A percentile compares a stretch with the other conserved stretches of the same genome.
phyloP scores from a whole-genome alignment of 2,113 vertebrate species.

The Entosphenus tridentatus region DNA sequence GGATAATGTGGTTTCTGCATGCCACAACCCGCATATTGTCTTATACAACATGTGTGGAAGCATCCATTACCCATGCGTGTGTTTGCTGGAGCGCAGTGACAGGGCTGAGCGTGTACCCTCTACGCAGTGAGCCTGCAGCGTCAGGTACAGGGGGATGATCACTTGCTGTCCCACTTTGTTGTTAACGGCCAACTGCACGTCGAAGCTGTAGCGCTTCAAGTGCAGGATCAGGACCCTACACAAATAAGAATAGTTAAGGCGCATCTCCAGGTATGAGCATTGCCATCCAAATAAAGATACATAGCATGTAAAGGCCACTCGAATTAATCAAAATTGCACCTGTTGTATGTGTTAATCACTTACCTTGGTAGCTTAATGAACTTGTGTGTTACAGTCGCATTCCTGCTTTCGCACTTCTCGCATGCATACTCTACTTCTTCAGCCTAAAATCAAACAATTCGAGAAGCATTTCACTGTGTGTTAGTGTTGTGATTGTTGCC shows the following conservation, averaged over 20 bases:
- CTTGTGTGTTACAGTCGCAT: constrained; percentile 69
- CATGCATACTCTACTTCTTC: constrained; percentile 94
- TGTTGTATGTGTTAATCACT: constrained; percentile 1
- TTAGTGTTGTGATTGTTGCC: too few species aligned
- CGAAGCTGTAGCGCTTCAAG: constrained; percentile 90
- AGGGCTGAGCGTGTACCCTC: constrained; percentile 54
- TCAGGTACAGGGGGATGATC: constrained; percentile 70
- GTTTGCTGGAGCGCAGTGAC: constrained; percentile 42
- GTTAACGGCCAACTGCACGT: constrained; percentile 70
- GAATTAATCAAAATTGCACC: too few species aligned
- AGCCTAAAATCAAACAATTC: constrained; percentile 18
- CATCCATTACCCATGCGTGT: constrained; percentile 13
- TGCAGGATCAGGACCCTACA: constrained; percentile 79
- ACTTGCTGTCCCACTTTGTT: constrained; percentile 91
- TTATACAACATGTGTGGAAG: too few species aligned
- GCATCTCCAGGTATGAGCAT: too few species aligned
- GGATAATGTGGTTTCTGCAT: neutral
- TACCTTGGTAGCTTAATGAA: constrained; percentile 88
- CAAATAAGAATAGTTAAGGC: too few species aligned
- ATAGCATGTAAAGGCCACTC: too few species aligned
- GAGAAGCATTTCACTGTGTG: neutral
- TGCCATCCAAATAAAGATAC: too few species aligned
- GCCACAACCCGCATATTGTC: too few species aligned
- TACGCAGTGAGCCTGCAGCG: constrained; percentile 60
- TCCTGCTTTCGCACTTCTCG: constrained; percentile 79